Evolutionary conservation across 2,888 invertebrate species (phyloP).

Genomic region (Amblyteles armatorius): DNA sequence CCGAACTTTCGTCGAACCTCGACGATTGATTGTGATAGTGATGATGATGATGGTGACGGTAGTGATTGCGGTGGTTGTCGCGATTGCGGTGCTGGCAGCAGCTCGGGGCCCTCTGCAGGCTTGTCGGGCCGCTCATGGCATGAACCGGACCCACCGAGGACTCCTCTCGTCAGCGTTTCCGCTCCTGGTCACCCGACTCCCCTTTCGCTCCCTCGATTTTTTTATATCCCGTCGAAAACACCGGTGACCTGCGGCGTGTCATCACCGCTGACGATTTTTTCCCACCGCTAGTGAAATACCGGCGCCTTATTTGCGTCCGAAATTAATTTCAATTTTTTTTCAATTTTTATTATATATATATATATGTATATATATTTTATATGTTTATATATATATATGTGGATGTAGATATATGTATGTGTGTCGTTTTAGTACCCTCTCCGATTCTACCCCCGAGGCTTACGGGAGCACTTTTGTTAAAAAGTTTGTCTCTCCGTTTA

Average conservation of each 20-base stretch:
- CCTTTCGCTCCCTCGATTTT: slow-evolving; percentile 28
- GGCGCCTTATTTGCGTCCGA: neutral
- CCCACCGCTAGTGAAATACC: slow-evolving; percentile 22
- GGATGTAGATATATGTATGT: neutral
- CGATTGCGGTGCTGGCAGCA: slow-evolving; percentile 61
- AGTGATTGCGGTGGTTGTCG: slow-evolving; percentile 27
- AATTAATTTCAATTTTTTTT: neutral
- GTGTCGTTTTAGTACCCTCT: neutral
- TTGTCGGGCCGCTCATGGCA: slow-evolving; percentile 75
- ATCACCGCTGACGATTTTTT: slow-evolving; percentile 75
- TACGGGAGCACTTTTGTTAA: neutral
- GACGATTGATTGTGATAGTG: slow-evolving; percentile 19
- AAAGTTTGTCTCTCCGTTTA: slow-evolving; percentile 1
- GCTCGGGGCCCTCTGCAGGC: slow-evolving; percentile 69
- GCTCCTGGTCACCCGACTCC: slow-evolving; percentile 64
- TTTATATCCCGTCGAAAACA: slow-evolving; percentile 67
- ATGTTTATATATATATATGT: no score
- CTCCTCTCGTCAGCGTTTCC: slow-evolving; percentile 82
- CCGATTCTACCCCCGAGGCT: slow-evolving; percentile 34
- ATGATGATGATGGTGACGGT: slow-evolving; percentile 43
- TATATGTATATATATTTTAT: no score
- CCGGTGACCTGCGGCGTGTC: slow-evolving; percentile 77
- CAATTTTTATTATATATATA: no score
- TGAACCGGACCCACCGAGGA: slow-evolving; percentile 79
- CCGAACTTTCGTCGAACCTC: neutral